Evolutionary conservation across 2,797 vertebrate species (phyloP).

Genomic region (Poecilia velifera): DNA sequence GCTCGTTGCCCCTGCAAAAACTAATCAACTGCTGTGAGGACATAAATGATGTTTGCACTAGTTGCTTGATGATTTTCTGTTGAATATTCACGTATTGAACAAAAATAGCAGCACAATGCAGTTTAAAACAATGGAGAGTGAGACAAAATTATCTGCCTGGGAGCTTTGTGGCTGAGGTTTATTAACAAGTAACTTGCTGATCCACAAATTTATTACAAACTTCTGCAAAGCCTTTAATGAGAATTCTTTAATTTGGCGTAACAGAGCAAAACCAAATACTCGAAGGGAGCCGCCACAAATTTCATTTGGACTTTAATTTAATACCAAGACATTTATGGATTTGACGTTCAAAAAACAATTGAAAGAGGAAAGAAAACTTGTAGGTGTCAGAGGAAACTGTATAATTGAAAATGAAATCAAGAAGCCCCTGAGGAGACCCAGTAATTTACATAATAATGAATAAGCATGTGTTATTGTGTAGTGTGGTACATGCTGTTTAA

Average conservation of each 20-base stretch:
- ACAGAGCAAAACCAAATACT: conserved; percentile 42
- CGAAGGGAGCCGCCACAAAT: conserved; percentile 44
- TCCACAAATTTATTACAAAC: conserved; percentile 12
- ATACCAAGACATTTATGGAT: conserved; percentile 41
- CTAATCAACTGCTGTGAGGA: conserved; percentile 8
- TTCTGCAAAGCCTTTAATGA: conserved; percentile 46
- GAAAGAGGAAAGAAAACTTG: conserved; percentile 39
- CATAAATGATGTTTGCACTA: conserved; percentile 19
- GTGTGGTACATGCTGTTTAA: conserved; percentile 63
- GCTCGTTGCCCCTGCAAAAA: conserved; percentile 13
- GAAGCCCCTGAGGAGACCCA: conserved; percentile 46
- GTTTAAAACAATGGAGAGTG: conserved; percentile 7
- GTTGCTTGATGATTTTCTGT: conserved; percentile 16
- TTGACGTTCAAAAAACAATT: conserved; percentile 46
- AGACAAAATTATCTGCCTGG: not conserved
- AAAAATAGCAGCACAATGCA: not conserved
- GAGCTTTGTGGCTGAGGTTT: not conserved
- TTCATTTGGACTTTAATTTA: conserved; percentile 58
- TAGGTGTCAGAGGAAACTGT: conserved; percentile 47
- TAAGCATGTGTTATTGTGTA: conserved; percentile 62
- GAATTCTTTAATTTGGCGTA: conserved; percentile 43
- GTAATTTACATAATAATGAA: conserved; percentile 78
- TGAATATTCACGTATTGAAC: not conserved
- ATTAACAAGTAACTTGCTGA: conserved; percentile 12
- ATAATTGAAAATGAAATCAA: conserved; percentile 67